A percentile compares a stretch with the other conserved stretches of the same genome.
phyloP scores from a whole-genome alignment of 37 sponge, comb jelly and placozoan species.

The Bolinopsis microptera region DNA sequence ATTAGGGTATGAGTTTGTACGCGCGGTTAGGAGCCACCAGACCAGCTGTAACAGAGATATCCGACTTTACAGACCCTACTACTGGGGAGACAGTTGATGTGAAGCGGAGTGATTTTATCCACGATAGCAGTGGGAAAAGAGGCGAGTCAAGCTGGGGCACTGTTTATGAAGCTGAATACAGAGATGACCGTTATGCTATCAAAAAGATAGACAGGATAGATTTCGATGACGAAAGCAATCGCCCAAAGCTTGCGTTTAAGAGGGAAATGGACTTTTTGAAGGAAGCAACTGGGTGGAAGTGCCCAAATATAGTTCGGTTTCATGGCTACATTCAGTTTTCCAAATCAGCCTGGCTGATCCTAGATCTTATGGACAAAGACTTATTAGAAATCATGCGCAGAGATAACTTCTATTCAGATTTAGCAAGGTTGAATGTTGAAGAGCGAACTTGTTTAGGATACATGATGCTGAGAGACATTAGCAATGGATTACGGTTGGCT shows the following conservation, averaged over 20 bases:
- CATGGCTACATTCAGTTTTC: not conserved
- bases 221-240: not conserved
- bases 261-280: not conserved
- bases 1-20: too few species aligned
- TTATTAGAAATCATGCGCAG: not conserved
- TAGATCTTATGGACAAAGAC: conserved; percentile 15
- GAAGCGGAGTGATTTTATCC: not conserved
- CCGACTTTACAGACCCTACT: not conserved
- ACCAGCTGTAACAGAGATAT: too few species aligned
- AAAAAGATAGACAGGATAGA: not conserved
- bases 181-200: not conserved
- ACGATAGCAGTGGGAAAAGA: not conserved
- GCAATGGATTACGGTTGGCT: not conserved
- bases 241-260: not conserved
- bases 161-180: not conserved
- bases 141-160: not conserved
- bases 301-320: not conserved
- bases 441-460: not conserved
- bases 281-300: not conserved
- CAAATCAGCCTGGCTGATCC: not conserved
- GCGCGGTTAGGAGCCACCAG: too few species aligned
- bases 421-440: not conserved
- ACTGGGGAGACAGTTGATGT: not conserved
- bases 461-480: not conserved
- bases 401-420: not conserved